These are phyloP conservation scores for Tigriopus californicus DNA, from an alignment of 2,888 invertebrate species.

Conservation along the genomic window DNA sequence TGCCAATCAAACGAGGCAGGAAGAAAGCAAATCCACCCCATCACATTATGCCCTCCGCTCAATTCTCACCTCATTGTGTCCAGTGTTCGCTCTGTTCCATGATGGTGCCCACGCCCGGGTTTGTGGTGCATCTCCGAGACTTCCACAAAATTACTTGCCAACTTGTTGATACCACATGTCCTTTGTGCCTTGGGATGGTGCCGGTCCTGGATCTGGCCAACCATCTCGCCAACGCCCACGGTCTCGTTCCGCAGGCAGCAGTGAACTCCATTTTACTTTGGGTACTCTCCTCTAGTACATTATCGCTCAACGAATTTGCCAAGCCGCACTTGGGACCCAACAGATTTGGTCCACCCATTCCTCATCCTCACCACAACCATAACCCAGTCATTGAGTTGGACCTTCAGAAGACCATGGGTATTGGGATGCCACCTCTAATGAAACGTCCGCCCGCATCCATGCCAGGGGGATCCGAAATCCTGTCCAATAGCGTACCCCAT, in stretches of 20 bases:
- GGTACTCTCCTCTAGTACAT: background rate
- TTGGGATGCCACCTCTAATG: no score
- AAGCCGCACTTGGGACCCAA: no score
- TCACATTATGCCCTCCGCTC: no score
- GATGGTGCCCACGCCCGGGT: background rate
- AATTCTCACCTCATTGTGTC: background rate
- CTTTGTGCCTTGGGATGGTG: background rate
- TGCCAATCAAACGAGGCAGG: background rate
- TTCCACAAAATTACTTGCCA: slow-evolving; percentile 4
- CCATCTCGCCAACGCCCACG: slow-evolving; percentile 3
- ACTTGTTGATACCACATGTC: background rate
- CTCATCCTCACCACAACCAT: no score
- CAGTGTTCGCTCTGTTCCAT: slow-evolving; percentile 10
- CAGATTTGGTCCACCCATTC: no score
- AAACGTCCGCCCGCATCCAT: no score
- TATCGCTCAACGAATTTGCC: no score
- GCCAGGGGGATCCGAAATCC: no score
- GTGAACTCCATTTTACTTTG: slow-evolving; percentile 11
- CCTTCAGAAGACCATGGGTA: no score
- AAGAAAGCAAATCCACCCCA: background rate
- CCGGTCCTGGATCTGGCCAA: slow-evolving; percentile 4
- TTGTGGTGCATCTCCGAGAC: background rate
- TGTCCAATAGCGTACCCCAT: no score
- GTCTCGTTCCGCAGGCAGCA: slow-evolving; percentile 7
- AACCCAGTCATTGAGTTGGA: no score